Base-by-base conservation (phyloP, 1,140 invertebrate genomes). In the Oreohelix idahoensis region DNA sequence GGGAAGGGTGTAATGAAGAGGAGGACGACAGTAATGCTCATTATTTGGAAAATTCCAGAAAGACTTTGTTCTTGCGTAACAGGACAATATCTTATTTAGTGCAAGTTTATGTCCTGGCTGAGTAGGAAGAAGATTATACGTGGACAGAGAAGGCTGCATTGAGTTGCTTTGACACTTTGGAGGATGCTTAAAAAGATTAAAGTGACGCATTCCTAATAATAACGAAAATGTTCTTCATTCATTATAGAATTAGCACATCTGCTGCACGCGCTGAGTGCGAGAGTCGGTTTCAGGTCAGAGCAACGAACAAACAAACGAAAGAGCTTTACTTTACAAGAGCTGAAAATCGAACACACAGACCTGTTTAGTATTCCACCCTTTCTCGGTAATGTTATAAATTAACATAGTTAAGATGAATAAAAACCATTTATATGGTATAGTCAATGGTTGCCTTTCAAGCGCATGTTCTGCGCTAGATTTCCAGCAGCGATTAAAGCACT, bases 21-120 rank as follows among this genome's bases (percentile, higher is more conserved):
- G 53, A n/a, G 5, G 26, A 4, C 53, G 1, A 58, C 10, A 20
- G 10, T 23, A 58, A 58, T 58, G 53, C 53, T 58, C 53, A 58
- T 58, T 58, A 58, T 58, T 58, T 58, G 53, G 53, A 58, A 58
- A 58, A 58, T 58, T 58, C 53, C 53, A 58, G 53, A 58, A 58
- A 4, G 20, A 58, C 20, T 58, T 58, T 58, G 8, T n/a, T 10
- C 23, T n/a, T 5, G 53, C 26, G 53, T n/a, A 11, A 23, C 53
- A 58, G 17, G 23, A 23, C 1, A 23, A 2, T 58, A 20, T 23
- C 53, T 15, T 2, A 58, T 20, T n/a, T 58, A 58, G 26, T 23
- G 23, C 2, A 10, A 20, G 53, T 20, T 58, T n/a, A 20, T 58
- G 17, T 58, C 23, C 53, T 58, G 5, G 53, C 53, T 20, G 53